Evolutionary conservation across 2,113 vertebrate genomes (phyloP).

Genomic region (Eleginops maclovinus): DNA sequence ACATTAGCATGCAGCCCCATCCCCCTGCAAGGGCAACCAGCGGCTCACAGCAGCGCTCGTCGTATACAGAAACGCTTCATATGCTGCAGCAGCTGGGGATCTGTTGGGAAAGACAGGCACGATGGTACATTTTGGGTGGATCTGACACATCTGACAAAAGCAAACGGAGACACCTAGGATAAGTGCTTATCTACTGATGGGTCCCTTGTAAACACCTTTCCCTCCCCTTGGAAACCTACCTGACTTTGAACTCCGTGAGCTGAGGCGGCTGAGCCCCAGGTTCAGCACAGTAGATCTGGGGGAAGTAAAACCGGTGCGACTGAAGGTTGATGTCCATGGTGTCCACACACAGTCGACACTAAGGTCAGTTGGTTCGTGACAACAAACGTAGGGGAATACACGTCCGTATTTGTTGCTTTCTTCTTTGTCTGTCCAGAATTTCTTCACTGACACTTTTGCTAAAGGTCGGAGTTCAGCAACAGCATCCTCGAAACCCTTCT

Average conservation of each 20-base stretch:
- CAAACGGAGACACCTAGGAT: neutral
- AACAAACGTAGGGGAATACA: neutral
- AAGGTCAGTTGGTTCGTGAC: conserved; percentile 18
- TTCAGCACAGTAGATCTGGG: conserved; percentile 83
- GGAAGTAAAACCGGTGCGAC: conserved; percentile 83
- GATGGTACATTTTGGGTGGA: conserved; percentile 11
- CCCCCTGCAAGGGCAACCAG: conserved; percentile 73
- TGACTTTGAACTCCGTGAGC: conserved; percentile 83
- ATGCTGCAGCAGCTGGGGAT: conserved; percentile 56
- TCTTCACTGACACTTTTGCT: conserved; percentile 34
- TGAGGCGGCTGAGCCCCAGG: conserved; percentile 70
- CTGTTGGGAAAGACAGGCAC: conserved; percentile 7
- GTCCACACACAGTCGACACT: conserved; percentile 38
- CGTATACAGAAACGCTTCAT: conserved; percentile 48
- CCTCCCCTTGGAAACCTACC: conserved; percentile 68
- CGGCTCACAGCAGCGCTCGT: conserved; percentile 57
- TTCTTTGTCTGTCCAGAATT: conserved; percentile 42
- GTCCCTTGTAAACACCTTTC: conserved; percentile 2
- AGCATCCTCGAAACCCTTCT: conserved; percentile 55
- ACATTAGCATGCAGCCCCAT: conserved; percentile 78
- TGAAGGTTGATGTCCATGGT: conserved; percentile 84
- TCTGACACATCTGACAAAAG: conserved; percentile 23
- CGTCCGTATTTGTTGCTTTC: conserved; percentile 7
- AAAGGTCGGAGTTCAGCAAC: conserved; percentile 52
- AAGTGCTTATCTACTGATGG: neutral